Conservation (phyloP, 2,888 invertebrate species). For the Scrobipalpa costella region DNA sequence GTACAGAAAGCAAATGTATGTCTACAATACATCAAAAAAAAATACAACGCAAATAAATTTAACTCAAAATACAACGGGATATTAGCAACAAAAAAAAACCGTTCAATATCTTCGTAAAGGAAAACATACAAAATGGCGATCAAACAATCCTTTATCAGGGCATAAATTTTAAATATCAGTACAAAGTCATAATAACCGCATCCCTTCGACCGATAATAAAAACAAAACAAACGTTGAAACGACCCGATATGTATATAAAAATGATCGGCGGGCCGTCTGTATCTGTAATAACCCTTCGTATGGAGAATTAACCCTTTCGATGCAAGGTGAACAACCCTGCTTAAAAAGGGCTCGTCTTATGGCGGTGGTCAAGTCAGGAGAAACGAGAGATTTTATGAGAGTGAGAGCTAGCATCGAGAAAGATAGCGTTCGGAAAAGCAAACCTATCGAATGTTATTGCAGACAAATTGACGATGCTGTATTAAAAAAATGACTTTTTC, state of each 20-base stretch:
- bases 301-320: conserved; percentile 75
- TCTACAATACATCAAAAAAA: neutral
- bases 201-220: conserved; percentile 60
- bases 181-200: conserved; percentile 38
- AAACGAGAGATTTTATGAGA: neutral
- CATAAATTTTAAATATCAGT: conserved; percentile 35
- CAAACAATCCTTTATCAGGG: conserved; percentile 30
- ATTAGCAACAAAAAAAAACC: neutral
- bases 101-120: conserved; percentile 2
- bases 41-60: neutral
- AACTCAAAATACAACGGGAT: neutral
- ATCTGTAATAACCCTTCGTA: conserved; percentile 64
- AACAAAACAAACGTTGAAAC: conserved; percentile 62
- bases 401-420: too few species aligned
- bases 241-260: conserved; percentile 53
- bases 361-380: conserved; percentile 21
- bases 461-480: too few species aligned
- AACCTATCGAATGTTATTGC: too few species aligned
- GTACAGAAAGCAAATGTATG: neutral
- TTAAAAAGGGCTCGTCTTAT: conserved; percentile 66
- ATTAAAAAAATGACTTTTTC: too few species aligned
- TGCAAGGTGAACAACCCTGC: conserved; percentile 78
- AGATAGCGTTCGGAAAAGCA: too few species aligned
- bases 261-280: conserved; percentile 58
- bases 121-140: conserved; percentile 5